phyloP scores from a whole-genome alignment of 2,797 vertebrate genomes.

The Pantherophis alleghaniensis region DNA sequence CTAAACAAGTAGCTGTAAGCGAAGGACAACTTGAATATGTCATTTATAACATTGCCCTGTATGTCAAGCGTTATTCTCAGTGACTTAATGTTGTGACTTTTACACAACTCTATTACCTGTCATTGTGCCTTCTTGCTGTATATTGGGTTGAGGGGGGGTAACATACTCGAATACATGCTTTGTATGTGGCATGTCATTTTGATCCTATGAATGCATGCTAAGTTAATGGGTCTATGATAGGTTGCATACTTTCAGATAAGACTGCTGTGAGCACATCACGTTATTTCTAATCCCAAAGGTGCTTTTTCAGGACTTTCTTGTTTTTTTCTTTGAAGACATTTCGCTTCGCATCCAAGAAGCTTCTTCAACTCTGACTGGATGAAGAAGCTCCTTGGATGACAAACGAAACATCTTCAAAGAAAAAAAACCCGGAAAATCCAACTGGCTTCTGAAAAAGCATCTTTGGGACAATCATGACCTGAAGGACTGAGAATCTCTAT shows the following conservation, averaged over 20 bases:
- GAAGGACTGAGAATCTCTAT: no score
- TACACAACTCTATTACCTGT: background rate
- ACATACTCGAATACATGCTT: background rate
- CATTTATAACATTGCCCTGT: background rate
- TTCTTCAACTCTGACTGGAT: no score
- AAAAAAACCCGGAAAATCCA: no score
- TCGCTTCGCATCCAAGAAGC: no score
- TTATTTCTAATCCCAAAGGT: background rate
- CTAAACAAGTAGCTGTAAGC: background rate
- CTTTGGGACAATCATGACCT: no score
- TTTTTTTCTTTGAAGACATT: no score
- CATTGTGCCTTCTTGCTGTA: background rate
- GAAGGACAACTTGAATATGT: background rate
- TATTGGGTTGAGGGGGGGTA: background rate
- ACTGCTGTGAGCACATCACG: background rate
- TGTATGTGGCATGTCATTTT: background rate
- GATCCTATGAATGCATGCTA: background rate
- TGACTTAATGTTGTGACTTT: background rate
- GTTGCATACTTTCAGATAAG: background rate
- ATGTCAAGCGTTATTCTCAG: background rate
- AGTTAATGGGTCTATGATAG: no score
- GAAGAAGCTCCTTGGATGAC: no score
- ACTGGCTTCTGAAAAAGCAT: no score
- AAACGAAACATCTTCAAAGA: no score
- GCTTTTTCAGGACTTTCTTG: no score